phyloP scores from a whole-genome alignment of 2,888 invertebrate genomes.

The Hartigia nigra region DNA sequence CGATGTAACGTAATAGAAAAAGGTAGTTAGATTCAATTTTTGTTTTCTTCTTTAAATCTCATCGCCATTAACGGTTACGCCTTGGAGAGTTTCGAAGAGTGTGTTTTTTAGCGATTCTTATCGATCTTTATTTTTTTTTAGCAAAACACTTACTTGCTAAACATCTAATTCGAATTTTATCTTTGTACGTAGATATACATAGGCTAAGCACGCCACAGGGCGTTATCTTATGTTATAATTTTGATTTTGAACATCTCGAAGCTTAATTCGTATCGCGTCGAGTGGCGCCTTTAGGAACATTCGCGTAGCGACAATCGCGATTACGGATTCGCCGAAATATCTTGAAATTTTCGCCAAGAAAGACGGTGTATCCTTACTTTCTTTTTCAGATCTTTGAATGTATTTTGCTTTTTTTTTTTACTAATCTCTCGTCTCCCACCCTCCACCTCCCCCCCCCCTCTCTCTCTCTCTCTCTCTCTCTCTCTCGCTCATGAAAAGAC shows the following conservation, averaged over 20 bases:
- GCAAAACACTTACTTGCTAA: neutral
- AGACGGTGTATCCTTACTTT: neutral
- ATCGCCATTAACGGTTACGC: neutral
- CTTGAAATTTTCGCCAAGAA: neutral
- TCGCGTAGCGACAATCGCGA: neutral
- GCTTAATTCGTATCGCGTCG: neutral
- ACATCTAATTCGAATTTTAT: neutral
- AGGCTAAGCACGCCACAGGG: neutral
- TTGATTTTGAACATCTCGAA: neutral
- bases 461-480: neutral
- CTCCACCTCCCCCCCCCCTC: too few species aligned
- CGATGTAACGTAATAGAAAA: neutral
- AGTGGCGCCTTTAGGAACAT: conserved; percentile 10
- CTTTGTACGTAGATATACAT: neutral
- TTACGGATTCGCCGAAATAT: neutral
- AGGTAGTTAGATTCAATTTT: neutral
- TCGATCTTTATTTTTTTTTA: neutral
- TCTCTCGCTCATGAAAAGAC: neutral
- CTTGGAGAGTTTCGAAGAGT: neutral
- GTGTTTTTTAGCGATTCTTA: neutral
- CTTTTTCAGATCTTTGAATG: neutral
- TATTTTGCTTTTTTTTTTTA: neutral
- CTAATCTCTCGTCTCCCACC: neutral
- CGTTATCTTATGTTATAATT: neutral
- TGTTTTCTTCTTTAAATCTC: neutral